A percentile compares a stretch with the other conserved stretches of the same genome.
These are phyloP conservation scores for Rosalia funebris DNA, from an alignment of 2,888 invertebrate species.

Conservation along the genomic window DNA sequence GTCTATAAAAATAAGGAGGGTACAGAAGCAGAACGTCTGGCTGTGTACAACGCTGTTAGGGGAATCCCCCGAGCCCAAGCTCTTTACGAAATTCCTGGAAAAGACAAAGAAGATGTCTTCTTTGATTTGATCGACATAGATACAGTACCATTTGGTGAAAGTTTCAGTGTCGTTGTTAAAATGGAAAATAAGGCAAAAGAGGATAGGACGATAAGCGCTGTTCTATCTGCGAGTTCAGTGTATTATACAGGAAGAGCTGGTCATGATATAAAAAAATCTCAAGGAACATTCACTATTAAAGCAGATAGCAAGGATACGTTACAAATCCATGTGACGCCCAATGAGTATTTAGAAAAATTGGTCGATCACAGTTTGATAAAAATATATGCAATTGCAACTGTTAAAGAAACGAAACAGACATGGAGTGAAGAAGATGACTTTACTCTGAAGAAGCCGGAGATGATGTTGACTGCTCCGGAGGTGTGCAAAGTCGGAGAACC, in stretches of 20 bases:
- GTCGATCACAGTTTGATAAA: slow-evolving; percentile 86
- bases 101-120: slow-evolving; percentile 71
- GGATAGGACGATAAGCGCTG: slow-evolving; percentile 71
- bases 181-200: slow-evolving; percentile 71
- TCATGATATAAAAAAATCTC: slow-evolving; percentile 74
- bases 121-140: slow-evolving; percentile 76
- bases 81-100: slow-evolving; percentile 65
- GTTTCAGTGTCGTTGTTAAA: slow-evolving; percentile 73
- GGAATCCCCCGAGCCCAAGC: slow-evolving; percentile 71
- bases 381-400: slow-evolving; percentile 79
- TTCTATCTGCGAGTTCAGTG: slow-evolving; percentile 75
- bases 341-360: slow-evolving; percentile 80
- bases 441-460: slow-evolving; percentile 78
- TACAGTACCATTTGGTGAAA: slow-evolving; percentile 75
- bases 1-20: slow-evolving; percentile 81
- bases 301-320: slow-evolving; percentile 67
- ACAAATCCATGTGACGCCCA: slow-evolving; percentile 69
- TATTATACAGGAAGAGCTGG: slow-evolving; percentile 82
- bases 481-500: slow-evolving; percentile 66
- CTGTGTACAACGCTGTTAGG: slow-evolving; percentile 79
- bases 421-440: slow-evolving; percentile 88
- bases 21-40: slow-evolving; percentile 76
- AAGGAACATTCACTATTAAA: slow-evolving; percentile 71
- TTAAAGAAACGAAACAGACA: slow-evolving; percentile 81
- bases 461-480: slow-evolving; percentile 71